A percentile compares a stretch with the other conserved stretches of the same genome.
Evolutionary conservation across 2,113 vertebrate genomes (phyloP).

Genomic region (chimpanzee (Pan troglodytes)): DNA sequence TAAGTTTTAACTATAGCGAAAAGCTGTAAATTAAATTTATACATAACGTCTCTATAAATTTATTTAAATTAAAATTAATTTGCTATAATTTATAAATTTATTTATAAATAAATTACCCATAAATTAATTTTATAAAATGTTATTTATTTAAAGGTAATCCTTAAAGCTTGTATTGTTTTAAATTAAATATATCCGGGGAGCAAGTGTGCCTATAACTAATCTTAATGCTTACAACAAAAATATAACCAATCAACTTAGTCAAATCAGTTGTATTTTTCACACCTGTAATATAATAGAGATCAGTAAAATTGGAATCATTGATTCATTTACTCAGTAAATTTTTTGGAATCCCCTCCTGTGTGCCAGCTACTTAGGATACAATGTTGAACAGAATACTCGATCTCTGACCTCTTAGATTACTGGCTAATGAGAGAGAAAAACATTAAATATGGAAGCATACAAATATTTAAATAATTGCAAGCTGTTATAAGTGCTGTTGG

Average conservation of each 20-base stretch:
- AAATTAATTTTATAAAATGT: conserved; percentile 10
- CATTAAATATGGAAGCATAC: background rate
- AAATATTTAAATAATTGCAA: background rate
- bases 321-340: background rate
- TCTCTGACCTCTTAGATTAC: background rate
- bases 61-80: background rate
- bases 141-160: background rate
- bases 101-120: background rate
- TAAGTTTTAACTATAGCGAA: background rate
- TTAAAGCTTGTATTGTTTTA: background rate
- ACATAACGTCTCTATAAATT: background rate
- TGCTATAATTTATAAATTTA: background rate
- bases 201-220: background rate
- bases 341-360: background rate
- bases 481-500: background rate
- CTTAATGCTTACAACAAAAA: conserved; percentile 16
- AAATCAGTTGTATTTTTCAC: background rate
- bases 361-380: background rate
- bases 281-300: background rate
- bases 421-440: background rate
- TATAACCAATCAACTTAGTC: background rate
- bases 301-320: background rate
- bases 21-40: background rate
- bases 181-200: background rate
- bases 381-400: background rate